Evolutionary conservation across 2,113 vertebrate species (phyloP).

Genomic region (Setophaga petechia): DNA sequence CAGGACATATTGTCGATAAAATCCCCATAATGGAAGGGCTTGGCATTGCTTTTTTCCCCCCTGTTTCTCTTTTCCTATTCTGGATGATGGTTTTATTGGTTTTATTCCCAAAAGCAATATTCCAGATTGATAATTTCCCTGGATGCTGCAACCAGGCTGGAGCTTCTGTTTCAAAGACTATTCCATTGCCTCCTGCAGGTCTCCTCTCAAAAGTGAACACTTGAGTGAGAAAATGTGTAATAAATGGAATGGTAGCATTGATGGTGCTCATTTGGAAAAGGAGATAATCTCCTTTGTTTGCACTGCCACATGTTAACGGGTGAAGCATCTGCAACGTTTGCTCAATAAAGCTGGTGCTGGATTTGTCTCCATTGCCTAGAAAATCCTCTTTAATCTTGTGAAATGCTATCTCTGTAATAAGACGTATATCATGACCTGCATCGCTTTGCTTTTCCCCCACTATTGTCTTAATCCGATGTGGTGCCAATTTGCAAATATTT

Average conservation of each 20-base stretch:
- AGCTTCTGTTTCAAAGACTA: not conserved
- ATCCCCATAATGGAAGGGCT: not conserved
- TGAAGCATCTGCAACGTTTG: not conserved
- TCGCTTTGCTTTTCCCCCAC: not conserved
- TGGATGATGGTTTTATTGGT: not conserved
- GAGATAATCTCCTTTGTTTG: not conserved
- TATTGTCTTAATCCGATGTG: not conserved
- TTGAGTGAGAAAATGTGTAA: not conserved
- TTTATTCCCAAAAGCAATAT: not conserved
- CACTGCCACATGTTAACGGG: not conserved
- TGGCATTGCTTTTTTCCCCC: rapidly evolving
- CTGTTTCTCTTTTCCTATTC: not conserved
- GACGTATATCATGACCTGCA: not conserved
- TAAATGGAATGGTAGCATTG: not conserved
- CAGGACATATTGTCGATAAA: not conserved
- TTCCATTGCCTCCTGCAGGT: not conserved
- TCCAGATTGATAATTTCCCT: not conserved
- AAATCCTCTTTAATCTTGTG: constrained; percentile 36
- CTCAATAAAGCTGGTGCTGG: not conserved
- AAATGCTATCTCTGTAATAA: not conserved
- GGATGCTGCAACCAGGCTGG: not conserved
- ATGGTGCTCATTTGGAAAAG: constrained; percentile 8
- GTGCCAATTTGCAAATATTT: constrained; percentile 24
- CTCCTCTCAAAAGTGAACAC: not conserved
- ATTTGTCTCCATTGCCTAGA: constrained; percentile 17